Evolutionary conservation across 2,113 vertebrate species (phyloP).

Genomic region (Butorides virescens): DNA sequence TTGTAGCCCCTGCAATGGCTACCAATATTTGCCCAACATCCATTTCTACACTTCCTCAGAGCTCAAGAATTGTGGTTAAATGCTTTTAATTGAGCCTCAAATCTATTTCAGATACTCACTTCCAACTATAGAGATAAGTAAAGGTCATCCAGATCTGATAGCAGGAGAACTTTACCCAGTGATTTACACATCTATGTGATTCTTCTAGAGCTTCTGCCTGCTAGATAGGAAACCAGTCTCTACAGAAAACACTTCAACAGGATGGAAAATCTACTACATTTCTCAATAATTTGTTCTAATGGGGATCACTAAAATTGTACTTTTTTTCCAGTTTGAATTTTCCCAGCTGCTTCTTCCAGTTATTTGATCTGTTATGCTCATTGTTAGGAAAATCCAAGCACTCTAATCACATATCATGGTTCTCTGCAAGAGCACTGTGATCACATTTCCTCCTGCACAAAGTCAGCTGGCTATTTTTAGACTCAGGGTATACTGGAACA

Average conservation of each 20-base stretch:
- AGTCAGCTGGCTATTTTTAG: conserved; percentile 9
- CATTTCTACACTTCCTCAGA: neutral
- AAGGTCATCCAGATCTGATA: neutral
- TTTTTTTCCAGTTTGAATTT: neutral
- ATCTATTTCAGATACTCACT: neutral
- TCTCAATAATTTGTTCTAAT: neutral
- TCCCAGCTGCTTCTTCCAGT: neutral
- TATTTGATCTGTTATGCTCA: neutral
- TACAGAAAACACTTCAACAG: neutral
- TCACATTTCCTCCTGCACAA: neutral
- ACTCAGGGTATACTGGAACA: neutral
- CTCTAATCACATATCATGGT: neutral
- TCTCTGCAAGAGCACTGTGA: neutral
- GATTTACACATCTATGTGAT: neutral
- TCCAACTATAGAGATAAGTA: neutral
- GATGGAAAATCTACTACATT: neutral
- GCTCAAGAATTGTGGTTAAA: neutral
- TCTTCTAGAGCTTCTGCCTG: neutral
- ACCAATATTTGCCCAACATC: neutral
- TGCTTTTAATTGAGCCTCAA: neutral
- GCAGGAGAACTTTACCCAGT: neutral
- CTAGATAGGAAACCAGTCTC: neutral
- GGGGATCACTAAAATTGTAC: neutral
- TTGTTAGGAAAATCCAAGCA: neutral
- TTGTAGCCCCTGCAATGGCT: neutral